These are phyloP conservation scores for Protobothrops mucrosquamatus DNA, from an alignment of 2,113 vertebrate genomes.

Conservation along the genomic window DNA sequence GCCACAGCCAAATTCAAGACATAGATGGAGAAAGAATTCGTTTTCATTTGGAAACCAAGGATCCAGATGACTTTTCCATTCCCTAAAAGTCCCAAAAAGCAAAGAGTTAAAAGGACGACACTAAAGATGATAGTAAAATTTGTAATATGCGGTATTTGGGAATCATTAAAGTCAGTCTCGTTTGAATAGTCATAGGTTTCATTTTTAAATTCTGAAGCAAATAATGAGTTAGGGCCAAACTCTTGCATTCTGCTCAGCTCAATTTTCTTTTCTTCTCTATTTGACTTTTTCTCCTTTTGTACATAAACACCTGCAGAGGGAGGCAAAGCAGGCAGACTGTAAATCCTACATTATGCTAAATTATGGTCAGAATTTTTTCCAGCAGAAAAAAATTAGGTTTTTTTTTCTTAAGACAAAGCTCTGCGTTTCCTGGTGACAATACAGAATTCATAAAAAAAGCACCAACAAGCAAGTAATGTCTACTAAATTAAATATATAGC, in stretches of 20 bases:
- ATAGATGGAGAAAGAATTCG: neutral
- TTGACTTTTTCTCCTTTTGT: neutral
- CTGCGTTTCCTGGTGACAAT: neutral
- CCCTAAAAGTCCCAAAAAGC: neutral
- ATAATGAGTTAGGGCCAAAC: neutral
- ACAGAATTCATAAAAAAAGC: neutral
- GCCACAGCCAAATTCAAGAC: neutral
- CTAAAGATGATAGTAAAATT: neutral
- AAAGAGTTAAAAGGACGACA: neutral
- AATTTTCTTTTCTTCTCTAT: neutral
- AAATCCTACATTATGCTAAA: neutral
- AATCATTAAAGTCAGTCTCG: neutral
- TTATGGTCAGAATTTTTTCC: neutral
- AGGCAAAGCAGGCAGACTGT: neutral
- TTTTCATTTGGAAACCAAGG: neutral
- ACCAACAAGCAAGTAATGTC: neutral
- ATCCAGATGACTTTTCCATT: neutral
- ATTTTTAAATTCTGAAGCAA: neutral
- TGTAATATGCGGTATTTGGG: neutral
- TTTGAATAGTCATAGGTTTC: neutral
- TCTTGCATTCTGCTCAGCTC: neutral
- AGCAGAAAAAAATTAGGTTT: neutral
- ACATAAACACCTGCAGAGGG: neutral
- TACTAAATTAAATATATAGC: neutral
- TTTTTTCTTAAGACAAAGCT: neutral